Evolutionary conservation across 2,888 invertebrate genomes (phyloP), one percentile per base, ranked within the genome.

Genomic region (Ceratothoa steindachneri): DNA sequence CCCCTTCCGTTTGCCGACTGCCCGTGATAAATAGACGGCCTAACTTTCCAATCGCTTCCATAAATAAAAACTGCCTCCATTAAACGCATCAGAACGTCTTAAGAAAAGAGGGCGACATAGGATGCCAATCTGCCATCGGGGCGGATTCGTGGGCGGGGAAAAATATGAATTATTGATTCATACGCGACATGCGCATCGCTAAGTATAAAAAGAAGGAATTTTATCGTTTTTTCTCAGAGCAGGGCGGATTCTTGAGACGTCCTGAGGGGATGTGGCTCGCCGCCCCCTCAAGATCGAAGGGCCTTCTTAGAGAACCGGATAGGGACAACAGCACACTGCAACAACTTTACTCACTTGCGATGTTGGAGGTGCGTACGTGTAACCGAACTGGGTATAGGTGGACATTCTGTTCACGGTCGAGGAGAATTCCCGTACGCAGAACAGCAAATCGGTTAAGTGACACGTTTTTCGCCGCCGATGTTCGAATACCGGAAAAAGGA

Each of bases 341-440:
- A n/a, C n/a, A 41, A n/a, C 19, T 9, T 9, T 31, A 30, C 69
- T 87, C 87, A 94, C 93, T 93, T 93, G 94, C 83, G 93, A 91
- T 84, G 93, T 92, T 12, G 81, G 79, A 89, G 93, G 89, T 89
- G 93, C 92, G 88, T 93, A 93, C 83, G 92, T 89, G 86, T 93
- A 94, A 88, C 93, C 93, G 87, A 93, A 93, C 87, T 94, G 93
- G 85, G 93, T 90, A 87, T 94, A 94, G 83, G 93, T 92, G 85
- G 93, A 89, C 89, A 89, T 89, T 78, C 69, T 77, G 31, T 69
- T 29, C 51, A 53, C 55, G 67, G 76, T 67, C 7, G 71, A 65
- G 24, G 71, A 55, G n/a, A n/a, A n/a, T 9, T 41, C 41, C 41
- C 5, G 41, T 41, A 5, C 41, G 41, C 41, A 5, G 41, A 41